Percentiles rank a stretch among this genome's conserved stretches.
Evolutionary conservation across 2,888 invertebrate species (phyloP).

Genomic region (Nowickia ferox): DNA sequence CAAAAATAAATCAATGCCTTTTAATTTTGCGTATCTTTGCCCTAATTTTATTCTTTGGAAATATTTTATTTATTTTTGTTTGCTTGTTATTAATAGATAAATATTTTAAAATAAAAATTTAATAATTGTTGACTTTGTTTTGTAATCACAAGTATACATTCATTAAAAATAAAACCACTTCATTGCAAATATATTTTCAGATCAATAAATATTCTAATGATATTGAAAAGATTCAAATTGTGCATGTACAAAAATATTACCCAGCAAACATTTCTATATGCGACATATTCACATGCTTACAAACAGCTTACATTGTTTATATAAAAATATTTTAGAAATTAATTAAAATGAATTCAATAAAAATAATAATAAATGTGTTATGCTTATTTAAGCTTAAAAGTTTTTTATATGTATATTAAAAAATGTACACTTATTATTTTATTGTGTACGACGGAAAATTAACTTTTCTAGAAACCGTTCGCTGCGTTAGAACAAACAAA

Average conservation of each 20-base stretch:
- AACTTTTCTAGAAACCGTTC: neutral
- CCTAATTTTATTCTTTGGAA: neutral
- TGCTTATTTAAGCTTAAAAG: too few species aligned
- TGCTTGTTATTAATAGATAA: neutral
- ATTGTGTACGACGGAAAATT: too few species aligned
- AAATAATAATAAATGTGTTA: too few species aligned
- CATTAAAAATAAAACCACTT: conserved; percentile 8
- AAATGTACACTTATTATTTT: too few species aligned
- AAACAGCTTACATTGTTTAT: too few species aligned
- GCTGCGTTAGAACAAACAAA: neutral
- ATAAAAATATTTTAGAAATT: too few species aligned
- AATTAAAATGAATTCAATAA: too few species aligned
- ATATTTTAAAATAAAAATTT: neutral
- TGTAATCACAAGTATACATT: neutral
- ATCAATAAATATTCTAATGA: conserved; percentile 4
- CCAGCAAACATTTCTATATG: conserved; percentile 5
- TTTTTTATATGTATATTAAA: too few species aligned
- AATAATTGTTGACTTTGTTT: neutral
- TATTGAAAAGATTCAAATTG: conserved; percentile 2
- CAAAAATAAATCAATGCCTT: too few species aligned
- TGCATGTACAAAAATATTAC: neutral
- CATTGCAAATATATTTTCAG: neutral
- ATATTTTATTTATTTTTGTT: neutral
- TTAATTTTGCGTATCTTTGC: neutral
- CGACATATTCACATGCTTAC: too few species aligned